Evolutionary conservation across 1,140 invertebrate genomes (phyloP), one percentile per base, ranked within the genome.

Genomic region (Heliconius himera): DNA sequence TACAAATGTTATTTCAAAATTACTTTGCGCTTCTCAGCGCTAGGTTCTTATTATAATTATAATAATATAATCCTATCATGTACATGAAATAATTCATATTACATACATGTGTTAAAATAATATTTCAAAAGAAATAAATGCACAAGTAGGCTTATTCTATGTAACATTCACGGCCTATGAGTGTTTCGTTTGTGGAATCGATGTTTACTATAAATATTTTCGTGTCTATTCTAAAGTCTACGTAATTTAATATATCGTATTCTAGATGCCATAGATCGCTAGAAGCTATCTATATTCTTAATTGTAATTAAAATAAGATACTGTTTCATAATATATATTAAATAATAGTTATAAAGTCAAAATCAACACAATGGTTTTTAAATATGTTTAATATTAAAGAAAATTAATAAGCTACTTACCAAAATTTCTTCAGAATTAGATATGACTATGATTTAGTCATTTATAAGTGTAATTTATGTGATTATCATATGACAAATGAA

Each of bases 1-100:
- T 80, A 70, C 78, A 76, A 79, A 73, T 77, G 2, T 11, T 56
- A 22, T 56, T 56, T 56, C 8, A n/a, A 22, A 22, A 81, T 84
- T 83, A 80, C 70, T 85, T 88, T 88, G 86, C 87, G 82, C 83
- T 84, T 84, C 54, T 81, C 78, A 83, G 77, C 70, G 82, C 84
- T 79, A 33, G 26, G 29, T 83, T 88, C 83, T 77, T 72, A 83
- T 84, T 82, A 85, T 87, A 81, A 77, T 85, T 82, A n/a, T 54
- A n/a, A 54, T n/a, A 8, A 36, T 46, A 16, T 54, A 54, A 54
- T 54, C 13, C 18, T 18, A 54, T 54, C 51, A 54, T 54, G 13
- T 54, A 56, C 8, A 56, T 56, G 54, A 11, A 56, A 56, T 3
- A 56, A 22, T n/a, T 1, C 13, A 22, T n/a, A 56, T 2, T 51